Evolutionary conservation across 2,113 vertebrate genomes (phyloP).

Genomic region (Fulmarus glacialis): DNA sequence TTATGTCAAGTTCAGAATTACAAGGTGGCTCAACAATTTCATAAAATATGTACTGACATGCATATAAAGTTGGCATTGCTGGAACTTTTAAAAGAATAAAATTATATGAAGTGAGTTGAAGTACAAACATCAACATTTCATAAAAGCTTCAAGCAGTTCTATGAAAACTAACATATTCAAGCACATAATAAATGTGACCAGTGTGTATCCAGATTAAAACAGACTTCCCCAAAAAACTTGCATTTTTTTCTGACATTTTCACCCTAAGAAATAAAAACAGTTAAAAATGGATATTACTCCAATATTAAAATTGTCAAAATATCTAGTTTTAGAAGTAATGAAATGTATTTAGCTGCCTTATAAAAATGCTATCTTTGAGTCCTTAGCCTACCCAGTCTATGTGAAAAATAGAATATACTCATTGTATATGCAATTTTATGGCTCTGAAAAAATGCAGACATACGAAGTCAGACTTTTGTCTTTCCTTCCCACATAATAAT

Average conservation of each 20-base stretch:
- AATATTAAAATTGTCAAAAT: background rate
- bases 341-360: background rate
- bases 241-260: background rate
- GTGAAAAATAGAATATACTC: background rate
- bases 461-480: background rate
- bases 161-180: background rate
- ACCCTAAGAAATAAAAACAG: background rate
- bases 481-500: background rate
- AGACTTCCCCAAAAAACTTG: background rate
- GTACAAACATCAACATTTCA: background rate
- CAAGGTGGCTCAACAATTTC: background rate
- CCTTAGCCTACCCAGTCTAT: background rate
- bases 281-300: background rate
- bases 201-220: background rate
- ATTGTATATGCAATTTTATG: background rate
- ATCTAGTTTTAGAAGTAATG: background rate
- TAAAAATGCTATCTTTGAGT: background rate
- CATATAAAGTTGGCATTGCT: background rate
- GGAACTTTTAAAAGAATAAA: background rate
- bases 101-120: background rate
- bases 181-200: background rate
- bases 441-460: background rate
- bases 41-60: background rate
- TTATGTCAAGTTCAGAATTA: background rate
- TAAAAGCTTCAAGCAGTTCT: background rate